Base-by-base conservation (phyloP, 2,888 invertebrate genomes). In the Cephus pygmeus region DNA sequence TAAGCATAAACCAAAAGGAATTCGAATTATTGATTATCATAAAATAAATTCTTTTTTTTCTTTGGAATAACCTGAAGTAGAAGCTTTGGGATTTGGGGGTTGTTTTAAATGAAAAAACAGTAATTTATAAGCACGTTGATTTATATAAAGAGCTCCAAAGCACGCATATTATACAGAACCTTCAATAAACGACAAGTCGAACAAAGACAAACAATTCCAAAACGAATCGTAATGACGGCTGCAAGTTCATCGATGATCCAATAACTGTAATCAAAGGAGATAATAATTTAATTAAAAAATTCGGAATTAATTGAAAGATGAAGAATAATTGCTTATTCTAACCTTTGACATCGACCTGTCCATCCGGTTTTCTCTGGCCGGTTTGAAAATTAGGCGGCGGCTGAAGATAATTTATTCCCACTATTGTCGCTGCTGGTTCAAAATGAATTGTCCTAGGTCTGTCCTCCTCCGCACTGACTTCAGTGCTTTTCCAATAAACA, bases 401-500 rank as follows among this genome's bases (percentile, higher is more conserved):
- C 80, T 91, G 91, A 12, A 90, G 87, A 78, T 91, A 91, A 82
- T 91, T 90, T 79, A 90, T 89, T 68, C 90, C 91, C 69, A 91
- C 89, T 74, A 91, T 89, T 34, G 90, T 90, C 4, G 88, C 89
- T 30, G 87, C 87, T 12, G 89, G 89, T 76, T 87, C 89, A 34
- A 87, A 85, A 73, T 89, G 87, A 36, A 88, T 83, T 77, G 87
- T 85, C 69, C 81, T 83, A 4, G 88, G 88, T 83, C 92, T 92
- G 82, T 94, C 94, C 86, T 94, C 93, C 86, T 94, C 94, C 68
- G 94, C 93, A 83, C 93, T 94, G 85, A 94, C 94, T 89, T 95
- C 95, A 11, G 94, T 94, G 86, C 94, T 94, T 88, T 94, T 93
- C 92, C 94, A 94, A 88, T 95, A 95, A 74, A 95, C 92, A 84